Conservation (phyloP, 2,888 invertebrate species). For the Hydraecia micacea region DNA sequence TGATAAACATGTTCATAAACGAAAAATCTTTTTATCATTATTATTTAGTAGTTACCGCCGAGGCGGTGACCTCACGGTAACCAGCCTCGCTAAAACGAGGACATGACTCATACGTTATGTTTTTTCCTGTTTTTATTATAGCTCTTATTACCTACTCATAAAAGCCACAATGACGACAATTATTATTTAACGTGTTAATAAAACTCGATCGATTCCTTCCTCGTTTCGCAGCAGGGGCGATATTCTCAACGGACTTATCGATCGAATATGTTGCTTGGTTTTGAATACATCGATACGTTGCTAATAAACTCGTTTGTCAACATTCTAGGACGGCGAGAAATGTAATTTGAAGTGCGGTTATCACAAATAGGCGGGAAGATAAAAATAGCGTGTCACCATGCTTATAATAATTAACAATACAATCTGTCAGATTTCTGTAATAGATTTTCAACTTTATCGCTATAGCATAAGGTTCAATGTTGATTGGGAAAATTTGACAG, state of each 20-base stretch:
- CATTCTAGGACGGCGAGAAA: slow-evolving; percentile 21
- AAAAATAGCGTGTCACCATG: slow-evolving; percentile 19
- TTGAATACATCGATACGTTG: slow-evolving; percentile 41
- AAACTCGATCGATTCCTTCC: slow-evolving; percentile 40
- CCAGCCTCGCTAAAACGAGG: slow-evolving; percentile 54
- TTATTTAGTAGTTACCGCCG: slow-evolving; percentile 35
- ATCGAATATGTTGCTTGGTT: slow-evolving; percentile 17
- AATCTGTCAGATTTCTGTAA: too few relatives aligned
- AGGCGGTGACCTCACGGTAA: slow-evolving; percentile 58
- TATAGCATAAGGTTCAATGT: too few relatives aligned
- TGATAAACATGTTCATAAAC: not conserved
- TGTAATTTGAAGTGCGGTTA: slow-evolving; percentile 18
- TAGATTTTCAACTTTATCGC: too few relatives aligned
- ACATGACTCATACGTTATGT: slow-evolving; percentile 55
- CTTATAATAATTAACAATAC: not conserved
- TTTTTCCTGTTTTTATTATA: slow-evolving; percentile 46
- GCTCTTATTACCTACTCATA: slow-evolving; percentile 10
- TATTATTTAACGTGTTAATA: too few relatives aligned
- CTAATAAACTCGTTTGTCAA: slow-evolving; percentile 39
- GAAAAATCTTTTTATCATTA: not conserved
- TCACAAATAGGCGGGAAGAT: slow-evolving; percentile 11
- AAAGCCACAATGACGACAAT: slow-evolving; percentile 33
- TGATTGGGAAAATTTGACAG: too few relatives aligned
- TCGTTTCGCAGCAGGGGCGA: slow-evolving; percentile 30
- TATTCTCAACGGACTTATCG: slow-evolving; percentile 22